These are phyloP conservation scores for Cantharis nigra DNA, from an alignment of 2,888 invertebrate genomes.

Conservation along the genomic window DNA sequence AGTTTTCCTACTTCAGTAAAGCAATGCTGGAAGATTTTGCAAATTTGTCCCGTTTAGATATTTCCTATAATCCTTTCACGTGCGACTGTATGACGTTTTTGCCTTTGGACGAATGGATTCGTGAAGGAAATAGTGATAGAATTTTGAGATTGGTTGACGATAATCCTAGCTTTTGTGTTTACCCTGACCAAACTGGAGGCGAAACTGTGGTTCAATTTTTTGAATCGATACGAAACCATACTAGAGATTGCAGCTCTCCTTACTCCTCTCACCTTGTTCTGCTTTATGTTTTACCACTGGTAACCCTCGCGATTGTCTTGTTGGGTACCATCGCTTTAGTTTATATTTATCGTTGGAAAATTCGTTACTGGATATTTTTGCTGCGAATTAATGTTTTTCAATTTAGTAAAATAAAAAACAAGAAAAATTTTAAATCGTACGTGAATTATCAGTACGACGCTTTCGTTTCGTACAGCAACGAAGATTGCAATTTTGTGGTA, in stretches of 20 bases:
- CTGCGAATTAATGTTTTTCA: constrained; percentile 60
- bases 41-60: constrained; percentile 56
- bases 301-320: constrained; percentile 1
- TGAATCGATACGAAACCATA: constrained; percentile 25
- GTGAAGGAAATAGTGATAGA: constrained; percentile 51
- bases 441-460: constrained; percentile 61
- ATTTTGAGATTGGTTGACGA: constrained; percentile 21
- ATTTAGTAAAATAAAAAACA: constrained; percentile 43
- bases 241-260: constrained; percentile 25
- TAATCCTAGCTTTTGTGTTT: constrained; percentile 33
- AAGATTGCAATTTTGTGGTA: constrained; percentile 65
- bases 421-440: constrained; percentile 43
- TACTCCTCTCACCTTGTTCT: constrained; percentile 5
- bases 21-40: constrained; percentile 64
- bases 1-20: constrained; percentile 60
- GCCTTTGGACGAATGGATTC: constrained; percentile 55
- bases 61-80: constrained; percentile 61
- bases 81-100: constrained; percentile 61
- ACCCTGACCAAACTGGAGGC: constrained; percentile 37
- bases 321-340: constrained; percentile 2
- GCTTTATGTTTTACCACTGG: constrained; percentile 7
- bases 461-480: constrained; percentile 65
- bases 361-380: constrained; percentile 56
- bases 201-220: constrained; percentile 39
- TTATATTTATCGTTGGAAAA: constrained; percentile 51